Evolutionary conservation across 2,113 vertebrate genomes (phyloP), one percentile per base, ranked within the genome.

Genomic region (Micronycteris hirsuta): DNA sequence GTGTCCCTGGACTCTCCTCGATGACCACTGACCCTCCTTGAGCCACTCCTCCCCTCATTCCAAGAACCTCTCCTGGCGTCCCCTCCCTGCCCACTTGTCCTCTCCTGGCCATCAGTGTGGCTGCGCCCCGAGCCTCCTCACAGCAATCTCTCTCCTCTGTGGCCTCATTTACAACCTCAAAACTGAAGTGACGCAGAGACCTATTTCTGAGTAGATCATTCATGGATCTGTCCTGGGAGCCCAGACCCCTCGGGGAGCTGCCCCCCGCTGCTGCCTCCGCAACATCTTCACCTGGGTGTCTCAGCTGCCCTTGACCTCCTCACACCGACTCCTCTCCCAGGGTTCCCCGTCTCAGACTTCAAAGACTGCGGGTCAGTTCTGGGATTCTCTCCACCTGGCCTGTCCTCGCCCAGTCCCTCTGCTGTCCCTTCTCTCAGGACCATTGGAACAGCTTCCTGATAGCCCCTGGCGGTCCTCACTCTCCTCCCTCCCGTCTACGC

Each of bases 381-480:
- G 3, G 7, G 17, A 12, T 67, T 61, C 28, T 7, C 33, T 22
- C 49, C 41, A 11, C 43, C 56, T 22, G 26, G 26, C n/a, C 26
- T 11, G 49, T 31, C 17, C 1, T 67, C 58, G 0, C 68, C 82
- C 16, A 0, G 0, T 38, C 71, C 26, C 10, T 13, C 43, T 38
- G 31, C 71, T 61, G 11, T 33, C 11, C 7, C 67, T 56, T 54
- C 38, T 6, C 1, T 38, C 16, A 33, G 36, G 77, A 71, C 26
- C 31, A 19, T 0, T 4, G 41, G 61, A n/a, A 36, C 33, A 28
- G 54, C 80, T n/a, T 65, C 61, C 33, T 24, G 31, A 74, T 31
- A 12, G 10, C 19, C 24, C 58, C 31, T 36, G 1, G 1, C 0
- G 3, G 14, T 70, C 11, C 45, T n/a, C 26, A 5, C 33, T 16